Evolutionary conservation across 2,888 invertebrate species (phyloP), one percentile per base, ranked within the genome.

Genomic region (Tipula confusa): DNA sequence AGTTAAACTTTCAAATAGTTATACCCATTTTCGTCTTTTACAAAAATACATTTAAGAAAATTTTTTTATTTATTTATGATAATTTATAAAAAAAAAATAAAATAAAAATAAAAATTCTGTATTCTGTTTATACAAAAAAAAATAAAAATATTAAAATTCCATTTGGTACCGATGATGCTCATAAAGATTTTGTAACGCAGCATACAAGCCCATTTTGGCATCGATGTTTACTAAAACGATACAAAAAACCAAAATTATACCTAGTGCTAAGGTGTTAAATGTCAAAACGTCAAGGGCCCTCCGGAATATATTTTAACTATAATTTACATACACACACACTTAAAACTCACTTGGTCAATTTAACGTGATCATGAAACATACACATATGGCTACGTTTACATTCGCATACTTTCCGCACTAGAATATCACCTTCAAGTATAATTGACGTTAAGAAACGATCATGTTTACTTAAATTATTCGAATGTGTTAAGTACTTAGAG

Each of bases 1-100:
- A 88, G 89, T 85, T 84, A 9, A 79, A n/a, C n/a, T n/a, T n/a
- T 29, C 7, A 18, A 4, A 15, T 64, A 4, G 5, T 64, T 64
- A 15, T 15, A n/a, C n/a, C n/a, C n/a, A n/a, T n/a, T 0, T 43
- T 43, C 5, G 9, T 9, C 36, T 36, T 36, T n/a, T n/a, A n/a
- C 6, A 36, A 11, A 9, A 36, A 6, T 15, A 15, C 4, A 5
- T 15, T 5, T 15, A 43, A 43, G 7, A 15, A 43, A 43, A 38
- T 83, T 82, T 83, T 28, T 38, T 6, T 28, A 82, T 82, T 82
- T 82, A 81, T 31, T 31, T 81, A 29, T 31, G 13, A 31, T 18
- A 79, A 79, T 79, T 79, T 79, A 79, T 28, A 28, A 9, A 79
- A 79, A 1, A 9, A 7, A 28, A 79, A 3, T 2, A 79, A 79